A percentile compares a stretch with the other conserved stretches of the same genome.
Conservation (phyloP, 1,140 invertebrate genomes). For the Phymastichus coffea region DNA sequence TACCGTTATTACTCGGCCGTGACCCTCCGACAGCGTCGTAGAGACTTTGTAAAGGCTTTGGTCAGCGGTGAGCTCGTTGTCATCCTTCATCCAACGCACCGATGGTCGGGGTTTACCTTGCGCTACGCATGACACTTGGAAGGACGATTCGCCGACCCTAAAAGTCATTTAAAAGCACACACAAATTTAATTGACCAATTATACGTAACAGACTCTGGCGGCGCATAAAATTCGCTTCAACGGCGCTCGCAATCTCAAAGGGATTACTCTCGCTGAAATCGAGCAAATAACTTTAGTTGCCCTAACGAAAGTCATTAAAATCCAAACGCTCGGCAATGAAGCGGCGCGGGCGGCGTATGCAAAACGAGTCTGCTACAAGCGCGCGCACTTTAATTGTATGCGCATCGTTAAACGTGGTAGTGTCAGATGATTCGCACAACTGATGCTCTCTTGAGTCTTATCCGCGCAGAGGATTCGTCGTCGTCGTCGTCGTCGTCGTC, state of each 20-base stretch:
- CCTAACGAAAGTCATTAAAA: no score
- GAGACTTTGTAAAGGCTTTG: constrained; percentile 77
- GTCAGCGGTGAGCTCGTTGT: constrained; percentile 72
- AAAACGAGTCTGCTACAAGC: background rate
- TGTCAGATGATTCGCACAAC: constrained; percentile 23
- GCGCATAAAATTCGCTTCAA: no score
- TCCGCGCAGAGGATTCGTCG: no score
- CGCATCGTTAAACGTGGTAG: no score
- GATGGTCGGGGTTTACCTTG: constrained; percentile 83
- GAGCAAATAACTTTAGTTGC: no score
- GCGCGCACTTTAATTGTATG: constrained; percentile 1
- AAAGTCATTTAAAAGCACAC: constrained; percentile 32
- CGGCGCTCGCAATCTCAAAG: no score
- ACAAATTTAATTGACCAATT: background rate
- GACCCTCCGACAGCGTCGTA: constrained; percentile 72
- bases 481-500: no score
- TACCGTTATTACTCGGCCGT: constrained; percentile 76
- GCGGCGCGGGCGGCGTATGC: background rate
- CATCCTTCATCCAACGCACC: constrained; percentile 86
- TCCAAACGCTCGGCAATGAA: no score
- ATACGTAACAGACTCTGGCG: no score
- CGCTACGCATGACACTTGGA: constrained; percentile 78
- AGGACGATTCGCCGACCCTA: constrained; percentile 77
- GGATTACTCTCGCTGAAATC: no score
- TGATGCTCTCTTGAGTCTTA: constrained; percentile 9